A percentile compares a stretch with the other conserved stretches of the same genome.
Conservation (phyloP, 2,113 vertebrate genomes). For the Poeciliopsis retropinna region DNA sequence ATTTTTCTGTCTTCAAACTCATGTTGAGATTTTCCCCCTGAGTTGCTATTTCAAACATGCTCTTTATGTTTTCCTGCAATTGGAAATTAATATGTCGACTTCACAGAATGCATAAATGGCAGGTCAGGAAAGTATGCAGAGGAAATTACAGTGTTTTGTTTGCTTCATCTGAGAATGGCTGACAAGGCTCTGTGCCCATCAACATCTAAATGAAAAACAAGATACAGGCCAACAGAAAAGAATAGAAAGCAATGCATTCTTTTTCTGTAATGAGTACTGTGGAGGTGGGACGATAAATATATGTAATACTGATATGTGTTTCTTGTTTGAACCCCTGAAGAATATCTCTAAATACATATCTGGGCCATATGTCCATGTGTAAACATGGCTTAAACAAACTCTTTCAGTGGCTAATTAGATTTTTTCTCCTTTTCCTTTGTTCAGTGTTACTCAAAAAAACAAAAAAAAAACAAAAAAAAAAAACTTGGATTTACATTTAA, state of each 20-base stretch:
- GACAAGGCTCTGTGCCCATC: neutral
- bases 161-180: neutral
- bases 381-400: neutral
- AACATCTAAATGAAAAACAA: neutral
- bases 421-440: slow-evolving; percentile 4
- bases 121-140: neutral
- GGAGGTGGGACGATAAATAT: neutral
- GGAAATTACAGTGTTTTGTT: neutral
- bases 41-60: neutral
- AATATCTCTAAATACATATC: neutral
- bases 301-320: neutral
- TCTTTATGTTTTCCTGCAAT: neutral
- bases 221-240: neutral
- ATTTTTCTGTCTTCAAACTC: neutral
- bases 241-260: neutral
- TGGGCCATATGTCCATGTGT: neutral
- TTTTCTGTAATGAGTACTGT: neutral
- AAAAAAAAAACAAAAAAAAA: too few species aligned
- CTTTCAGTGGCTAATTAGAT: neutral
- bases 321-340: neutral
- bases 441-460: neutral
- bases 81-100: neutral
- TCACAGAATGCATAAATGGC: neutral
- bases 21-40: neutral
- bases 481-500: slow-evolving; percentile 1